Evolutionary conservation across 92 coral and sea anemone species (phyloP).

Genomic region (Siderastrea radians): DNA sequence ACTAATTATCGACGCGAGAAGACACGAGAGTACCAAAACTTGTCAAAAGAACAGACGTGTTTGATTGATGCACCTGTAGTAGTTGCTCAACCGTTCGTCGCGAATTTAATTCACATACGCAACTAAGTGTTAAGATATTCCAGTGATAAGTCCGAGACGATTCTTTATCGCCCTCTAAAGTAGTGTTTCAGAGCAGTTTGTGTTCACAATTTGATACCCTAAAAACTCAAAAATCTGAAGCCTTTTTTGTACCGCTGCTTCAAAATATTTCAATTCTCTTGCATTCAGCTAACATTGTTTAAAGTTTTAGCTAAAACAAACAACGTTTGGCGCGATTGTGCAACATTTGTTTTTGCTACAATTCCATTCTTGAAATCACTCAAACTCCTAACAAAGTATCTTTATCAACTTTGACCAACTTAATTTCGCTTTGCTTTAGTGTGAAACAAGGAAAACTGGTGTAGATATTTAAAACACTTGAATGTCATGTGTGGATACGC

Average conservation of each 20-base stretch:
- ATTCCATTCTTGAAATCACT: not conserved
- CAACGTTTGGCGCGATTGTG: not conserved
- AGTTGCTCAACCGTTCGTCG: conserved; percentile 27
- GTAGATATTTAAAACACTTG: no score
- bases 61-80: conserved; percentile 13
- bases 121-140: not conserved
- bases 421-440: no score
- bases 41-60: conserved; percentile 17
- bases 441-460: no score
- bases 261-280: not conserved
- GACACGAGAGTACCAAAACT: conserved; percentile 15
- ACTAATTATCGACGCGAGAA: conserved; percentile 8
- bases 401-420: no score
- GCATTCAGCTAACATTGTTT: not conserved
- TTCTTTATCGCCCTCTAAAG: no score
- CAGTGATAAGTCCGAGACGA: not conserved
- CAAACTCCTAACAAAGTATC: not conserved
- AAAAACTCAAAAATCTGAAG: not conserved
- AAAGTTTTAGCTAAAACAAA: conserved; percentile 10
- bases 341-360: conserved; percentile 3
- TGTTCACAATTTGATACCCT: not conserved
- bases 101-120: not conserved
- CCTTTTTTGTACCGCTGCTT: not conserved
- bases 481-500: no score
- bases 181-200: no score